Base-by-base conservation (phyloP, 2,888 invertebrate species). In the Agrotis exclamationis region DNA sequence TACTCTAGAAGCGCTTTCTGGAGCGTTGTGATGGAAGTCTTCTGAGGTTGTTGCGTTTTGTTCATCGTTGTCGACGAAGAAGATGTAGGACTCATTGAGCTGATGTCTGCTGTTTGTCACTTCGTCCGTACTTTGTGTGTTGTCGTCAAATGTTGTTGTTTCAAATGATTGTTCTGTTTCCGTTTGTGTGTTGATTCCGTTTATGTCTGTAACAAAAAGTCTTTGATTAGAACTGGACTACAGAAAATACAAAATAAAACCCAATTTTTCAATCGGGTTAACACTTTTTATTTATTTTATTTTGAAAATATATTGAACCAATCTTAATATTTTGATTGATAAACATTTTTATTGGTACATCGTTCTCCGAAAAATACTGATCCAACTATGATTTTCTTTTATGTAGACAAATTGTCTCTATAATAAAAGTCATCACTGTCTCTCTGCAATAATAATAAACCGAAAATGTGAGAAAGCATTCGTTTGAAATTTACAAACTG, bases 1-100 rank as follows among this genome's bases (percentile, higher is more conserved):
- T 0, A 95, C 92, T 89, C 90, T 95, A 0, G 95, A 95, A 45
- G 95, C 95, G 64, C 95, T 96, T 84, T 94, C 91, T 44, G 83
- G 79, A 20, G 73, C 58, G 1, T 63, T 70, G 18, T 73, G 92
- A 39, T 76, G 83, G 9, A 57, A 89, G 75, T 70, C 90, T 74
- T 87, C 91, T 85, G 73, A 86, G 66, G 74, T 87, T 85, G 70
- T 86, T 20, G 87, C 77, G 63, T 88, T 83, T 13, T 84, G 80
- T 62, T 67, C 76, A 62, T 76, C 72, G 16, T 83, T 60, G 0
- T 56, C 44, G 14, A 56, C 47, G 9, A 51, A 71, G 9, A 81
- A 79, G 33, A 48, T 33, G 24, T 81, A 70, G 44, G 87, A 78
- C 56, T 81, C 63, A 5, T 81, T 79, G 3, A 84, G 81, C 56